Percentiles rank a stretch among this genome's conserved stretches.
phyloP scores from a whole-genome alignment of 2,113 vertebrate species.

The Zingel zingel region DNA sequence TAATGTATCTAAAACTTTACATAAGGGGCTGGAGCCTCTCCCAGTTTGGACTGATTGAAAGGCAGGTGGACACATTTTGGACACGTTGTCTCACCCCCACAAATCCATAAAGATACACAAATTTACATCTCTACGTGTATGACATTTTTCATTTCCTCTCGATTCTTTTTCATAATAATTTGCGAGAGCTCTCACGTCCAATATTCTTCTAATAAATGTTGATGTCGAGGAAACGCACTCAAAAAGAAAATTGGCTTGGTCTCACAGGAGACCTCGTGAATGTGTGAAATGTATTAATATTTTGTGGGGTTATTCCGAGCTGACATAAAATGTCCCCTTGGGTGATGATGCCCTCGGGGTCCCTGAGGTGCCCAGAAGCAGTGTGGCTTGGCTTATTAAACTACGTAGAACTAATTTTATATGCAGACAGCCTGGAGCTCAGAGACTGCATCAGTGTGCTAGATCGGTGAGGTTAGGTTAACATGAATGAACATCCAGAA shows the following conservation, averaged over 20 bases:
- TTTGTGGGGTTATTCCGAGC: conserved; percentile 8
- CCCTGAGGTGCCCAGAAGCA: conserved; percentile 15
- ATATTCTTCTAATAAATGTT: conserved; percentile 48
- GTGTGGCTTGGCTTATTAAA: conserved; percentile 47
- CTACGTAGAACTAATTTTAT: conserved; percentile 28
- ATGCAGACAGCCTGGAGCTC: conserved; percentile 25
- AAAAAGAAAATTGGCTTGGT: conserved; percentile 35
- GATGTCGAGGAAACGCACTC: conserved; percentile 17
- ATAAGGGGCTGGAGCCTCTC: background rate
- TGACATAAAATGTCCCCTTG: conserved; percentile 23
- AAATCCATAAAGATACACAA: conserved; percentile 12
- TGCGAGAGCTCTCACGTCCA: background rate
- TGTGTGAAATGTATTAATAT: conserved; percentile 35
- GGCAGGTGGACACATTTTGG: conserved; percentile 9
- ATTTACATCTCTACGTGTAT: conserved; percentile 26
- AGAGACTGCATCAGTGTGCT: background rate
- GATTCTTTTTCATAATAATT: conserved; percentile 16
- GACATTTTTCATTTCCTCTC: conserved; percentile 41
- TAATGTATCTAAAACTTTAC: background rate
- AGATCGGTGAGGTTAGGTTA: conserved; percentile 14
- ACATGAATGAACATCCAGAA: background rate
- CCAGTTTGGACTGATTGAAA: background rate
- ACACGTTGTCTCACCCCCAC: conserved; percentile 4
- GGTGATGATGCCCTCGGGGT: conserved; percentile 26
- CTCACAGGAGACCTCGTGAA: conserved; percentile 36